Evolutionary conservation across 2,113 vertebrate genomes (phyloP), one percentile per base, ranked within the genome.

Genomic region (Delphinus delphis): DNA sequence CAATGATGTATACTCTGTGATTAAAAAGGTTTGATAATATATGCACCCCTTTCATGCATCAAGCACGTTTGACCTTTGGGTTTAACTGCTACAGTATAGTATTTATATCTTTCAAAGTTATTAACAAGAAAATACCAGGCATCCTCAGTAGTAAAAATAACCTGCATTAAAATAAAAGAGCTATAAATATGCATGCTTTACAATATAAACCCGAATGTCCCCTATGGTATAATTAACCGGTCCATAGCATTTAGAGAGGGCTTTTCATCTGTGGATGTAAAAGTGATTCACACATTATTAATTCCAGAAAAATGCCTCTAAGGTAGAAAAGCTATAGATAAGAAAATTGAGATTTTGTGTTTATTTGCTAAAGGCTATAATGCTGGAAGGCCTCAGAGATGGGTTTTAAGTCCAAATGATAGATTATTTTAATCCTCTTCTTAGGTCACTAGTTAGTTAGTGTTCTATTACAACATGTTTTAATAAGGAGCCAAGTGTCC

Each of bases 151-250:
- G 41, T 97, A 97, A 97, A 96, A 98, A 97, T 97, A 97, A 96
- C 53, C 77, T 90, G 33, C 68, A 91, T 79, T 94, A 96, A 97
- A 96, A 97, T 97, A 97, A 95, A 96, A 91, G 87, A 88, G 62
- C 91, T 98, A 97, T 97, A 97, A 97, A 97, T 97, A 97, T 93
- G 41, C 88, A 96, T 96, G 58, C 26, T 94, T 97, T 91, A 90
- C 63, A 97, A 93, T 91, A 95, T 95, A 97, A 94, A 88, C 81
- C 68, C 53, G 74, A 95, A 95, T 96, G 88, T 95, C 93, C 91
- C 91, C 92, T 95, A 97, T 89, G 96, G 96, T 96, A 89, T 91
- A 97, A 97, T 98, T 97, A 97, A 68, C 60, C 31, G 96, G 95
- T 88, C 81, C 67, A 62, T 88, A 94, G 77, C 91, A 95, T 88